phyloP scores from a whole-genome alignment of 2,797 vertebrate genomes.

The Hipposideros larvatus region DNA sequence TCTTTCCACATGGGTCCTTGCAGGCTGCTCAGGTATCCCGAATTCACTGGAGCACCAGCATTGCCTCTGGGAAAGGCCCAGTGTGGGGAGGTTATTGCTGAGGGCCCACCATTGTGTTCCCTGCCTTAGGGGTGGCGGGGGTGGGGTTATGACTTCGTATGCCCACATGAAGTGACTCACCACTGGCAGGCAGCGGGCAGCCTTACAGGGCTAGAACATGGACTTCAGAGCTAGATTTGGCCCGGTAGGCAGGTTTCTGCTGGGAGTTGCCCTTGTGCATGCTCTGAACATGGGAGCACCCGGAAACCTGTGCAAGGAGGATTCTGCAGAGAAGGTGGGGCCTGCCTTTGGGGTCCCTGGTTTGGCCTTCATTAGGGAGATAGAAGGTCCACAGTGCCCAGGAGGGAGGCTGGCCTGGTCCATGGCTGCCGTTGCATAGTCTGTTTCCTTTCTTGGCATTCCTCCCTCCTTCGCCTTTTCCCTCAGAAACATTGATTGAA shows the following conservation, averaged over 20 bases:
- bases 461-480: neutral
- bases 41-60: constrained; percentile 71
- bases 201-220: neutral
- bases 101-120: neutral
- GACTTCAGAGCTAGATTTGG: neutral
- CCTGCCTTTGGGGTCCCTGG: neutral
- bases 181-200: neutral
- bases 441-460: neutral
- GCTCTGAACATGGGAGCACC: neutral
- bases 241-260: neutral
- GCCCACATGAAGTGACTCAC: neutral
- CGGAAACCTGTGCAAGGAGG: neutral
- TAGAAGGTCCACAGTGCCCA: neutral
- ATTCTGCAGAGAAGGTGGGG: neutral
- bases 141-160: neutral
- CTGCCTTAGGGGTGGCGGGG: neutral
- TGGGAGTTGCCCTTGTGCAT: fast-evolving
- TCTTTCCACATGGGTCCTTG: constrained; percentile 84
- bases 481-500: neutral
- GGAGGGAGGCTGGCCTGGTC: neutral
- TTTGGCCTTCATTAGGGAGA: neutral
- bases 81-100: neutral
- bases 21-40: constrained; percentile 70
- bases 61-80: constrained; percentile 75
- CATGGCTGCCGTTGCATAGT: neutral